A percentile compares a stretch with the other conserved stretches of the same genome.
Evolutionary conservation across 1,140 invertebrate genomes (phyloP).

Genomic region (Diprion similis): DNA sequence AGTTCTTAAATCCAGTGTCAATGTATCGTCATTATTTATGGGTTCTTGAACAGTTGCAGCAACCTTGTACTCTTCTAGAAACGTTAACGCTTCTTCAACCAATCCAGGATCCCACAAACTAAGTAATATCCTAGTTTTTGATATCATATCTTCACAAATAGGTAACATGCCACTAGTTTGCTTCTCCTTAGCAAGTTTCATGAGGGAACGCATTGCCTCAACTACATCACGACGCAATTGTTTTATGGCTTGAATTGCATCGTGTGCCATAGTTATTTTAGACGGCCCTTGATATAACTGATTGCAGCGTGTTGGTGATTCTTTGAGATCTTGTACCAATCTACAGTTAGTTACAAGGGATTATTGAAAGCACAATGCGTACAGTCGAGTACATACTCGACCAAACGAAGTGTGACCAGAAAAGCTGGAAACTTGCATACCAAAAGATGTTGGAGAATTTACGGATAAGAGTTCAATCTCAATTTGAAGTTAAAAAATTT

Average conservation of each 20-base stretch:
- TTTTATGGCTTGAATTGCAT: conserved; percentile 79
- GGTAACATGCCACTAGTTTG: conserved; percentile 77
- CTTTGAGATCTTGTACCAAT: conserved; percentile 82
- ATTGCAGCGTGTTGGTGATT: conserved; percentile 71
- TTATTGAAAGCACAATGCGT: background rate
- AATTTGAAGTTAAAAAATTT: background rate
- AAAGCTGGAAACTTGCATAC: background rate
- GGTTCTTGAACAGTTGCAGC: conserved; percentile 56
- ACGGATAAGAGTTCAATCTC: too few species aligned
- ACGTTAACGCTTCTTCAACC: conserved; percentile 83
- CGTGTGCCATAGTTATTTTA: conserved; percentile 81
- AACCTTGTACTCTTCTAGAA: conserved; percentile 78
- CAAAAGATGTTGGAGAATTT: background rate
- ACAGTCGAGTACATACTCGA: too few species aligned
- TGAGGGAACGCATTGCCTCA: conserved; percentile 77
- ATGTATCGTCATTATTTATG: conserved; percentile 41
- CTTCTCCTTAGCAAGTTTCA: conserved; percentile 75
- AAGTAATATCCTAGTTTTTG: conserved; percentile 78
- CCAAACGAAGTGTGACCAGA: background rate
- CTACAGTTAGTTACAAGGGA: conserved; percentile 54
- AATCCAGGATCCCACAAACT: conserved; percentile 83
- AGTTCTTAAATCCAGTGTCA: conserved; percentile 46
- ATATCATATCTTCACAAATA: conserved; percentile 80
- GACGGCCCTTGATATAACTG: conserved; percentile 69
- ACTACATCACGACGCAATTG: conserved; percentile 79